Conservation (phyloP, 1,140 invertebrate genomes). For the Drosophila lacteicornis region DNA sequence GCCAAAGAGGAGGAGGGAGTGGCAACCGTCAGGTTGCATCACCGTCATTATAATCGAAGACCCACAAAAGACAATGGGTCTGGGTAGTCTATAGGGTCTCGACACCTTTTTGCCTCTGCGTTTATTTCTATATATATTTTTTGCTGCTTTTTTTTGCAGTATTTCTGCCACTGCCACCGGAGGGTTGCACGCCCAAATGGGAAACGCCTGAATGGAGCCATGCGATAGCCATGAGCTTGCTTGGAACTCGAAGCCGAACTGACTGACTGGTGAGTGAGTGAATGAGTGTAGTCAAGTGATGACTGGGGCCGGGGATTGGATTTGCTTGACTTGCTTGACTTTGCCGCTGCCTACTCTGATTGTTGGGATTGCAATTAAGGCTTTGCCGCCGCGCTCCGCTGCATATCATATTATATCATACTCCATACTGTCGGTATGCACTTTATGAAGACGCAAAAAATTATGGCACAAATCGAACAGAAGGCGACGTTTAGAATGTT, state of each 20-base stretch:
- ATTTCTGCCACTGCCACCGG: constrained; percentile 7
- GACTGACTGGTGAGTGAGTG: constrained; percentile 30
- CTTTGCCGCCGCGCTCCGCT: constrained; percentile 54
- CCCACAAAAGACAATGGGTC: constrained; percentile 68
- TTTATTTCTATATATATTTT: background rate
- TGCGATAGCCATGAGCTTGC: constrained; percentile 71
- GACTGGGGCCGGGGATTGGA: constrained; percentile 62
- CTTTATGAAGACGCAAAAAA: constrained; percentile 30
- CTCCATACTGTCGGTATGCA: constrained; percentile 32
- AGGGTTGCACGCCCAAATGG: constrained; percentile 50
- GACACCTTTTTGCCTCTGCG: constrained; percentile 43
- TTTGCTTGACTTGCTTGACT: constrained; percentile 57
- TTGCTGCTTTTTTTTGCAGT: background rate
- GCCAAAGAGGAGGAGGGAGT: constrained; percentile 2
- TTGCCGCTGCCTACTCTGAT: constrained; percentile 41
- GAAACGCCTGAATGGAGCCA: constrained; percentile 78
- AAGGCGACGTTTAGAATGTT: no score
- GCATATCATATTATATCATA: constrained; percentile 44
- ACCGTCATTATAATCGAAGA: constrained; percentile 81
- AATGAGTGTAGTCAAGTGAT: constrained; percentile 43
- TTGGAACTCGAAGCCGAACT: constrained; percentile 48
- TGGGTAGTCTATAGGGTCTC: constrained; percentile 32
- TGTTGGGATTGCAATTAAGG: constrained; percentile 69
- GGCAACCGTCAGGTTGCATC: constrained; percentile 52
- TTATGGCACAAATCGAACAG: background rate